phyloP scores from a whole-genome alignment of 1,140 invertebrate species.

The Sycophila sp. region DNA sequence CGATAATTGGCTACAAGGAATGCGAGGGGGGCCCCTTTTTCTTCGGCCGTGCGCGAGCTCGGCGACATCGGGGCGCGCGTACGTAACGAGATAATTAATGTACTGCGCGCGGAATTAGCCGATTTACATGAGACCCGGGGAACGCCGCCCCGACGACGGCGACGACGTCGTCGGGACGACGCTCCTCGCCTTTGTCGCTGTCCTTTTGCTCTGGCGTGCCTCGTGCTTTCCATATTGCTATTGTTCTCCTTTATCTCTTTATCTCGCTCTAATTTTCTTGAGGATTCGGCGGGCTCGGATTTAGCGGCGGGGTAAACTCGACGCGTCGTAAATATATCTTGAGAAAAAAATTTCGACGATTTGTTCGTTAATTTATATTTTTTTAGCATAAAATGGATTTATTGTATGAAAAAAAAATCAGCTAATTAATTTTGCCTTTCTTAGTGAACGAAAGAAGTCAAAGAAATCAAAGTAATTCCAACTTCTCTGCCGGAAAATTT shows the following conservation, averaged over 20 bases:
- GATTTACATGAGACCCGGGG: slow-evolving; percentile 56
- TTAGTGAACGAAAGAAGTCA: too few species aligned
- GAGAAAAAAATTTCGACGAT: too few species aligned
- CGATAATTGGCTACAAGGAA: slow-evolving; percentile 61
- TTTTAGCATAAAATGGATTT: too few species aligned
- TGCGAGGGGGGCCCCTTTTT: slow-evolving; percentile 49
- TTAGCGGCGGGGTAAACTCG: too few species aligned
- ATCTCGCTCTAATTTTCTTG: slow-evolving; percentile 21
- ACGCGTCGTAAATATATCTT: too few species aligned
- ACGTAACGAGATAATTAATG: slow-evolving; percentile 62
- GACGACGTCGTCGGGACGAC: slow-evolving; percentile 2
- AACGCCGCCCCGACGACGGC: too few species aligned
- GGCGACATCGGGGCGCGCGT: slow-evolving; percentile 44
- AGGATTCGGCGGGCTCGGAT: too few species aligned
- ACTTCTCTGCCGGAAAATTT: too few species aligned
- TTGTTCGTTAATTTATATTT: too few species aligned
- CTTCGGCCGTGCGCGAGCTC: slow-evolving; percentile 41
- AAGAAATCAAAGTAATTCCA: too few species aligned
- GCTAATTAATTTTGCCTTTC: background rate
- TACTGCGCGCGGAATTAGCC: slow-evolving; percentile 57
- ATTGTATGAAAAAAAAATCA: too few species aligned
- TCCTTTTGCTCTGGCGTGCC: background rate
- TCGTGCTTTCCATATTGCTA: slow-evolving; percentile 1
- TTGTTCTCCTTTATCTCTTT: slow-evolving; percentile 23
- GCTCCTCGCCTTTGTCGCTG: background rate